Base-by-base conservation (phyloP, 2,113 vertebrate genomes). In the Tiliqua scincoides region DNA sequence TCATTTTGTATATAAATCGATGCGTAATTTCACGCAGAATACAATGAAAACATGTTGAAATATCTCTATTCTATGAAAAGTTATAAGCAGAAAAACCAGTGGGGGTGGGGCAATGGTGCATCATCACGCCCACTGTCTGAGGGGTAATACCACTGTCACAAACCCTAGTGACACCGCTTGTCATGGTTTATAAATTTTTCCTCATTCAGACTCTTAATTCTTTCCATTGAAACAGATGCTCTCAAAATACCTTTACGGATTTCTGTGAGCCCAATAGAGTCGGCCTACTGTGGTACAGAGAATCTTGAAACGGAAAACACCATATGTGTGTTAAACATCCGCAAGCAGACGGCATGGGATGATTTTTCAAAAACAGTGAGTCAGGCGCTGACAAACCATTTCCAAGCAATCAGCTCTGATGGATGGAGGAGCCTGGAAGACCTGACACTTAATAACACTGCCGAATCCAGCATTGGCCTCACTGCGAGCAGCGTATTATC, bases 271-370 rank as follows among this genome's bases (percentile, higher is more conserved):
- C 96, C 95, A 65, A 91, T 89, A 81, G 95, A 96, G 85, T 91
- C 91, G 91, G 91, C 92, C 84, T 95, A 83, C 75, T 94, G 90
- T 82, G 89, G 89, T 90, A 84, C 94, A 23, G 96, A 96, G 73
- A 93, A 97, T 68, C 94, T 95, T 86, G 97, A 97, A 93, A 95
- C 94, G 35, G 95, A 96, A 82, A 93, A 93, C 77, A 96, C 91
- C 92, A 91, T 97, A 90, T 97, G 97, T 68, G 83, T 92, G 92
- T 94, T 97, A 92, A 95, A 94, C 93, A 96, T 97, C 91, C 95
- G 95, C 89, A 97, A 97, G 89, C 96, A 96, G 91, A 97, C 95
- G 79, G 94, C 96, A 81, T 98, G 97, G 97, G 96, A 96, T 91
- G 97, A 98, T 92, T 95, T 98, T 92, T 96, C 97, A 76, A 96